Conservation (phyloP, 2,113 vertebrate species). For the Scytalopus superciliaris region DNA sequence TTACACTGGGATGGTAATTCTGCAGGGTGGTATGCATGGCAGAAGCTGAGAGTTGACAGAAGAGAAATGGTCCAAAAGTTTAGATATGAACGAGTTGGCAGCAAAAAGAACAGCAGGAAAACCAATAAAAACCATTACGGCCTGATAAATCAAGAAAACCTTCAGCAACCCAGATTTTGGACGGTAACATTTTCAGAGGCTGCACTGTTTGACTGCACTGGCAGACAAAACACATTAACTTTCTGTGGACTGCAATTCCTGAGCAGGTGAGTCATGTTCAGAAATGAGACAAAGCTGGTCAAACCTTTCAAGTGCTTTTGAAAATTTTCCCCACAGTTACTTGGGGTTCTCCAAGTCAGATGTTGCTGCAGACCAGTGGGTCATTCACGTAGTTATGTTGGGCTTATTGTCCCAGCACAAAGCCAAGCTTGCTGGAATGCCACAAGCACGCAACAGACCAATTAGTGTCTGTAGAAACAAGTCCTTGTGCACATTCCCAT, state of each 20-base stretch:
- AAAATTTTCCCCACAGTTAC: not conserved
- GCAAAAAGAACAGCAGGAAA: not conserved
- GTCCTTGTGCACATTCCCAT: not conserved
- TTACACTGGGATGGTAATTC: not conserved
- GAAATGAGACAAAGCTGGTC: not conserved
- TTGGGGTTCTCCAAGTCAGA: not conserved
- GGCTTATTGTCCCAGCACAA: not conserved
- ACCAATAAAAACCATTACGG: not conserved
- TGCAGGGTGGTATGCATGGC: not conserved
- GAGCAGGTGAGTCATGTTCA: not conserved
- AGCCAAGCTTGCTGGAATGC: not conserved
- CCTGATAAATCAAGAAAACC: not conserved
- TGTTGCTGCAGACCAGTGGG: not conserved
- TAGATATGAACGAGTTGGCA: not conserved
- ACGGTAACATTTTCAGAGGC: not conserved
- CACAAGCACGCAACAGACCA: not conserved
- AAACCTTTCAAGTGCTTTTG: not conserved
- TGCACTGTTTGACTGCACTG: not conserved
- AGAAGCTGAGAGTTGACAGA: not conserved
- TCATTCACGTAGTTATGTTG: fast-evolving
- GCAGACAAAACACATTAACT: not conserved
- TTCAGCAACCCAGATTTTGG: not conserved
- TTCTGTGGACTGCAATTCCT: not conserved
- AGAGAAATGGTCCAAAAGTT: not conserved
- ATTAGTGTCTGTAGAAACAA: not conserved